These are phyloP conservation scores for Actinernus sp. DNA, from an alignment of 92 coral and sea anemone species.

Conservation along the genomic window DNA sequence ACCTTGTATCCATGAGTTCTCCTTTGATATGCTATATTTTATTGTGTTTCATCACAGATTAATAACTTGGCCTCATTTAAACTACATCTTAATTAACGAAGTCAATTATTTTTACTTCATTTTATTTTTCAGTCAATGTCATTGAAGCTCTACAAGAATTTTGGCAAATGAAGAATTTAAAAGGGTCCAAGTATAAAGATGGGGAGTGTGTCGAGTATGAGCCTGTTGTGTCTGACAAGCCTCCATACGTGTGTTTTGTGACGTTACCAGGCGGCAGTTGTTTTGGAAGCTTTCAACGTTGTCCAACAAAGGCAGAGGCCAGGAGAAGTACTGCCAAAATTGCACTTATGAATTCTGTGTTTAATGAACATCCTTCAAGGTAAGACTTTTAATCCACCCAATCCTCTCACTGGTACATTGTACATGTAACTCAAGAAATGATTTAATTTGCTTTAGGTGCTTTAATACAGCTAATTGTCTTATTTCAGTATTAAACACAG, in stretches of 20 bases:
- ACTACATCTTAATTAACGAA: no score
- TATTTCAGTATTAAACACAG: no score
- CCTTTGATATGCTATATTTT: no score
- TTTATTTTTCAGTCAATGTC: constrained; percentile 62
- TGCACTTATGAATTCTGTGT: constrained; percentile 95
- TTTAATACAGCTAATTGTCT: no score
- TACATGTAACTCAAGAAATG: no score
- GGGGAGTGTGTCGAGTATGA: constrained; percentile 67
- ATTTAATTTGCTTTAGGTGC: no score
- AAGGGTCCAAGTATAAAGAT: constrained; percentile 27
- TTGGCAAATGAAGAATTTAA: constrained; percentile 89
- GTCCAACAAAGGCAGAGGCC: constrained; percentile 94
- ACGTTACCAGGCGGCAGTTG: constrained; percentile 94
- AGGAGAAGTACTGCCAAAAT: constrained; percentile 90
- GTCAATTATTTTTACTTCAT: no score
- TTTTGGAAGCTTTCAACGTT: constrained; percentile 91
- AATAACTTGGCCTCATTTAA: no score
- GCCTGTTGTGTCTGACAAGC: constrained; percentile 77
- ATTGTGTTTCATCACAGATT: no score
- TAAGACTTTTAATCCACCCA: no score
- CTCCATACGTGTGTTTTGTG: constrained; percentile 91
- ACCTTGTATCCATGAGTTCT: no score
- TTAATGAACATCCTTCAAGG: constrained; percentile 96
- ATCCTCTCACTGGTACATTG: no score
- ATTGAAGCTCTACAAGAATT: constrained; percentile 89